Evolutionary conservation across 2,888 invertebrate species (phyloP), one percentile per base, ranked within the genome.

Genomic region (Schizaphis graminum): DNA sequence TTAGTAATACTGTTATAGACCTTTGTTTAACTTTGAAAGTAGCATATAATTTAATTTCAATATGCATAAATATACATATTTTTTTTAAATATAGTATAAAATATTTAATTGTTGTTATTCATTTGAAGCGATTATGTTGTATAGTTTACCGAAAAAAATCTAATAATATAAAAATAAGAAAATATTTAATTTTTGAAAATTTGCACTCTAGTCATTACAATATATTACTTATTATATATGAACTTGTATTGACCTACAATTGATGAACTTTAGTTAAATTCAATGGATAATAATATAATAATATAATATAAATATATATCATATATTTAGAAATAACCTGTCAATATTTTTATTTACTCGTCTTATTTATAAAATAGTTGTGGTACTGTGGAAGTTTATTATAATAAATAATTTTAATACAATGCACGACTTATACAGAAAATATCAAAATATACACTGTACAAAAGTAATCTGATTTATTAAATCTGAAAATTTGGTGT

Each of bases 401-500:
- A 86, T 86, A 7, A 90, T 67, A 47, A 90, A 90, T 67, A 47
- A 90, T 90, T 44, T 47, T 67, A 21, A 57, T 61, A 28, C 28
- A 49, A 11, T 13, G 44, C 24, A 21, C 1, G 5, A 5, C 13
- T 47, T 44, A 47, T 47, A 28, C 3, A 85, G 1, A 89, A n/a
- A n/a, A 90, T n/a, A 47, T 67, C n/a, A 67, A n/a, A 67, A 56
- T 35, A 35, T 77, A 67, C 21, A 57, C 61, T 11, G 86, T 86
- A 86, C n/a, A 86, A 86, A 86, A 47, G 13, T 86, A 35, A 90
- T 47, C n/a, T 44, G 21, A 47, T 90, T 61, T 90, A 47, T 90
- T 90, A 28, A 89, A 44, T 47, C 47, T 47, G 47, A 47, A n/a
- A 61, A n/a, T 44, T 10, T 61, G 3, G 0, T 28, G 47, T 67